Percentiles rank a stretch among this genome's conserved stretches.
Conservation (phyloP, 2,888 invertebrate genomes). For the Acholoe squamosa region DNA sequence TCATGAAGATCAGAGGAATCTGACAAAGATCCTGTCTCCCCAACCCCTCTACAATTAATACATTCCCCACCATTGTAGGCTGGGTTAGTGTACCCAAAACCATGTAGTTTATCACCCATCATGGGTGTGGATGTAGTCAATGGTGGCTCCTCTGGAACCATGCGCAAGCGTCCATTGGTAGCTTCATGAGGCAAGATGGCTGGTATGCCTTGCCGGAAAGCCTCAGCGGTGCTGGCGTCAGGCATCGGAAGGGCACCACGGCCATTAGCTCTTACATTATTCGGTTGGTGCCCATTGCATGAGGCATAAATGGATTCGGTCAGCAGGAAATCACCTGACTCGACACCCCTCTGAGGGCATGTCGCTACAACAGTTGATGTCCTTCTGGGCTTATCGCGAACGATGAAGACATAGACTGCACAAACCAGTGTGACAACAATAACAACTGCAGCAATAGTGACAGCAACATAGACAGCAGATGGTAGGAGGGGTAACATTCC, state of each 20-base stretch:
- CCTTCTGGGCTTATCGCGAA: slow-evolving; percentile 14
- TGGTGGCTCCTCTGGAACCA: neutral
- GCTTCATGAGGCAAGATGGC: neutral
- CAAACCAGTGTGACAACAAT: slow-evolving; percentile 3
- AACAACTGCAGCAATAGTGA: slow-evolving; percentile 24
- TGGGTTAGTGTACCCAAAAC: slow-evolving; percentile 4
- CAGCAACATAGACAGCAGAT: slow-evolving; percentile 27
- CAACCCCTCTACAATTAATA: too few species aligned
- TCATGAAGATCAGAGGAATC: neutral
- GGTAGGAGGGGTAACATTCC: neutral
- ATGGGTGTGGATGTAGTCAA: slow-evolving; percentile 19
- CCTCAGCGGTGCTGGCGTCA: neutral
- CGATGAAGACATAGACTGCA: neutral
- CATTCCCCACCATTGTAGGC: neutral
- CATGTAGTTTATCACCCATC: neutral
- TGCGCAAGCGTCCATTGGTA: neutral
- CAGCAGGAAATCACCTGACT: neutral
- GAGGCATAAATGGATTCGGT: neutral
- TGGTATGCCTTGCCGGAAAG: neutral
- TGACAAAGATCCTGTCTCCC: neutral
- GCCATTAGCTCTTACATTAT: neutral
- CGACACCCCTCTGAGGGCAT: neutral
- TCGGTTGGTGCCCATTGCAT: neutral
- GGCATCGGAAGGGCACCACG: neutral
- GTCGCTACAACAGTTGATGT: neutral